Evolutionary conservation across 2,888 invertebrate genomes (phyloP).

Genomic region (Cordilura impudica): DNA sequence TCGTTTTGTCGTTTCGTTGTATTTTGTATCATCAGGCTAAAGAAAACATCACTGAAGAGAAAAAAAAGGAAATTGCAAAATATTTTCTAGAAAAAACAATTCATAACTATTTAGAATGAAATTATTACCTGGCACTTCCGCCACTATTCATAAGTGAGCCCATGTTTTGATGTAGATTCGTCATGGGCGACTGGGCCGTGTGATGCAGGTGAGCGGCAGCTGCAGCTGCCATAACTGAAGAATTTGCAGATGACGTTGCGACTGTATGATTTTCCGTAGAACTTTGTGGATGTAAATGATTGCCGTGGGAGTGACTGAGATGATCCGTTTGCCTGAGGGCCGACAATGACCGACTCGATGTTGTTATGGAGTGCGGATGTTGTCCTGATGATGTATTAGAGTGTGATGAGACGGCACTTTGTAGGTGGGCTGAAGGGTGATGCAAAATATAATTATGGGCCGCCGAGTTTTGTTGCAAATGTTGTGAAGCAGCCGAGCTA

Average conservation of each 20-base stretch:
- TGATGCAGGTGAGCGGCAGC: slow-evolving; percentile 75
- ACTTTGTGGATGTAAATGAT: slow-evolving; percentile 57
- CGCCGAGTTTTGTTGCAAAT: slow-evolving; percentile 44
- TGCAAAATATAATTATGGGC: slow-evolving; percentile 55
- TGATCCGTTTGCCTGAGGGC: slow-evolving; percentile 49
- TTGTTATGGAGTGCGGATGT: slow-evolving; percentile 41
- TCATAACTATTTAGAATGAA: background rate
- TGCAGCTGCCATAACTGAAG: slow-evolving; percentile 73
- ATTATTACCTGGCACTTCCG: slow-evolving; percentile 76
- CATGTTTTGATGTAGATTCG: slow-evolving; percentile 78
- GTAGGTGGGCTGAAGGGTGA: slow-evolving; percentile 42
- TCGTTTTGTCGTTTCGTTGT: slow-evolving; percentile 81
- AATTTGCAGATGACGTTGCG: slow-evolving; percentile 69
- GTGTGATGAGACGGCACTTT: slow-evolving; percentile 34
- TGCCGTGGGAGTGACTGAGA: slow-evolving; percentile 39
- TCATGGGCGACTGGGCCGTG: slow-evolving; percentile 76
- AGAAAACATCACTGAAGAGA: slow-evolving; percentile 76
- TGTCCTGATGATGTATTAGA: slow-evolving; percentile 45
- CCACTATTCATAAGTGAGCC: slow-evolving; percentile 78
- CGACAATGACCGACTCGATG: slow-evolving; percentile 32
- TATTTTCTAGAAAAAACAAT: too few species aligned
- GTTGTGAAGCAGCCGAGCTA: slow-evolving; percentile 60
- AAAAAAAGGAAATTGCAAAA: slow-evolving; percentile 13
- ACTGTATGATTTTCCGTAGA: slow-evolving; percentile 40
- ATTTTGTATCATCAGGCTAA: slow-evolving; percentile 78